Evolutionary conservation across 2,113 vertebrate genomes (phyloP), one percentile per base, ranked within the genome.

Genomic region (Macquaria australasica): DNA sequence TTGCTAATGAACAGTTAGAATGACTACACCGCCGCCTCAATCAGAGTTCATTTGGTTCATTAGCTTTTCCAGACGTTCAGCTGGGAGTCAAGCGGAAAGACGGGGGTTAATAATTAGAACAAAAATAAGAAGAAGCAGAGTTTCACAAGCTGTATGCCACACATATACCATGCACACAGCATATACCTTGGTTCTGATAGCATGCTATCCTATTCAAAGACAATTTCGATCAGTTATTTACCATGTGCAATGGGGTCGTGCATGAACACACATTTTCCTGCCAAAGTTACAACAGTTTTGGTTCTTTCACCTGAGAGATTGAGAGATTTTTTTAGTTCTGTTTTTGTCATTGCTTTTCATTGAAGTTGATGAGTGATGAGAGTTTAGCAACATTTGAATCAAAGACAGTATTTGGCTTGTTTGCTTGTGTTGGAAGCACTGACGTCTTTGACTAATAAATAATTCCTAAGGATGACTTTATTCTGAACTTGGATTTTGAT

Each of bases 71-170:
- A 81, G 34, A 41, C 11, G 16, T 63, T 89, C 81, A 64, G 16
- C 34, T 51, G 73, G 77, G 87, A 89, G 56, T 77, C 34, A 41
- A 60, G 73, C 43, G 72, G 60, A 81, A 69, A 83, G 45, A 80
- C 25, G 0, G 53, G 53, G 50, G 15, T 67, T 79, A 23, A 67
- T 76, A 39, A 64, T 56, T 6, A 7, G 4, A 31, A n/a, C 16
- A 18, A 18, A 60, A 78, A 11, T 2, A 43, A 59, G 51, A 34
- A 8, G 73, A 43, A 6, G 66, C 18, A 10, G 1, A 34, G 39
- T 31, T 41, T 56, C 12, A 31, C 8, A 15, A 23, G 68, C n/a
- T 28, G 28, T 16, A 7, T 10, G 43, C 23, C 39, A 41, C 20
- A 68, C 16, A 39, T 31, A 12, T 12, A n/a, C 0, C 51, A 14